Evolutionary conservation across 2,797 vertebrate genomes (phyloP).

Genomic region (Typhlichthys eigenmanni): DNA sequence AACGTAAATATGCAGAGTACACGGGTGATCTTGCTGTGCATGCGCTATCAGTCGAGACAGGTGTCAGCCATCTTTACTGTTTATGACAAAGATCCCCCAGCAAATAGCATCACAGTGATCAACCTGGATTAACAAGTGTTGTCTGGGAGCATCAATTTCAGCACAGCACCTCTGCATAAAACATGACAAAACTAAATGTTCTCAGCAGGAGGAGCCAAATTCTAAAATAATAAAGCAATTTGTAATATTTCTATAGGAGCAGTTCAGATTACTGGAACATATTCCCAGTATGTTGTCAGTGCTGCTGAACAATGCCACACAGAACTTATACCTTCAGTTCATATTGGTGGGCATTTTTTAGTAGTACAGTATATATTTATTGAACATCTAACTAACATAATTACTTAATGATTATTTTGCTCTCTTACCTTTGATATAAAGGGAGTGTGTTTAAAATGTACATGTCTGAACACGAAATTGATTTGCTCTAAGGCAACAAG

Average conservation of each 20-base stretch:
- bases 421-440: conserved; percentile 35
- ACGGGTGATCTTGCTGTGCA: conserved; percentile 33
- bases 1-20: conserved; percentile 71
- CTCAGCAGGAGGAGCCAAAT: conserved; percentile 58
- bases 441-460: conserved; percentile 38
- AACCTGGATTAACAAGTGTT: conserved; percentile 67
- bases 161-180: conserved; percentile 44
- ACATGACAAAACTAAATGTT: conserved; percentile 64
- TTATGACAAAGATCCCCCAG: conserved; percentile 66
- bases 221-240: conserved; percentile 61
- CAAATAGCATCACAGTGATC: conserved; percentile 67
- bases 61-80: conserved; percentile 79
- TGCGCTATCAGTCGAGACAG: conserved; percentile 66
- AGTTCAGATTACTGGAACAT: conserved; percentile 28
- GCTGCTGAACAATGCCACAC: conserved; percentile 24
- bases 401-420: conserved; percentile 32
- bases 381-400: conserved; percentile 14
- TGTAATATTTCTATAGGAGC: conserved; percentile 28
- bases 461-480: conserved; percentile 58
- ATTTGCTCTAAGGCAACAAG: conserved; percentile 47
- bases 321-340: conserved; percentile 21
- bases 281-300: conserved; percentile 29
- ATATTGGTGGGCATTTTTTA: neutral
- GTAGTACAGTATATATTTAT: neutral
- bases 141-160: conserved; percentile 62